Percentiles rank a stretch among this genome's conserved stretches.
Evolutionary conservation across 2,797 vertebrate genomes (phyloP).

Genomic region (Poeciliopsis paucimaculata): DNA sequence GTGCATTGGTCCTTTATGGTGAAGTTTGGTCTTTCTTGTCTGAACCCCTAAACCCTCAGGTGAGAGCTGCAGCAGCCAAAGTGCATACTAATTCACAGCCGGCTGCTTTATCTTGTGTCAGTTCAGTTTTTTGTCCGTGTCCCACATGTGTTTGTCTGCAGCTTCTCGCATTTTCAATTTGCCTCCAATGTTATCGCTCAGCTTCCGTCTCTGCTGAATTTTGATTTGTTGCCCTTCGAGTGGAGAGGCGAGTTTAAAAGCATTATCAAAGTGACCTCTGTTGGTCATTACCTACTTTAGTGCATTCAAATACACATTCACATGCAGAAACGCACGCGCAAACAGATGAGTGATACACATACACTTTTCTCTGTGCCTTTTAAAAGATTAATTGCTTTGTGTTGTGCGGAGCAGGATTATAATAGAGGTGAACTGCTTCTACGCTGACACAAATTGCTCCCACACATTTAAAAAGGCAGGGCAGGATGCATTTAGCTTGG

Average conservation of each 20-base stretch:
- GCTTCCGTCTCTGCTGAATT: slow-evolving; percentile 46
- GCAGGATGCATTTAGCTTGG: slow-evolving; percentile 57
- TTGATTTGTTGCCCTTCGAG: slow-evolving; percentile 68
- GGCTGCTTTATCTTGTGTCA: neutral
- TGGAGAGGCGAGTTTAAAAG: slow-evolving; percentile 53
- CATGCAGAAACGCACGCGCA: neutral
- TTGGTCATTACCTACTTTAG: slow-evolving; percentile 51
- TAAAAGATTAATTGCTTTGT: slow-evolving; percentile 79
- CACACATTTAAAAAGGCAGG: slow-evolving; percentile 60
- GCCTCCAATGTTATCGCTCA: slow-evolving; percentile 13
- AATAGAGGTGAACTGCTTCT: slow-evolving; percentile 61
- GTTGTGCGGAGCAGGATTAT: slow-evolving; percentile 72
- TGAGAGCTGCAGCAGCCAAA: slow-evolving; percentile 16
- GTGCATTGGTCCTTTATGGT: slow-evolving; percentile 22
- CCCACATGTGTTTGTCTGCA: slow-evolving; percentile 14
- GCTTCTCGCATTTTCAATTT: slow-evolving; percentile 40
- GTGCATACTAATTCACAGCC: slow-evolving; percentile 37
- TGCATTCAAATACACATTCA: slow-evolving; percentile 16
- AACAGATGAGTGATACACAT: slow-evolving; percentile 4
- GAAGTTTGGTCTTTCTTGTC: slow-evolving; percentile 54
- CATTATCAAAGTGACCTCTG: slow-evolving; percentile 61
- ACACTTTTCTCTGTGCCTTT: slow-evolving; percentile 57
- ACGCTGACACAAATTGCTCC: slow-evolving; percentile 71
- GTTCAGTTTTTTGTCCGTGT: slow-evolving; percentile 18
- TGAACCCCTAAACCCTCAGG: slow-evolving; percentile 19